Base-by-base conservation (phyloP, 2,797 vertebrate genomes). In the Coendou prehensilis region DNA sequence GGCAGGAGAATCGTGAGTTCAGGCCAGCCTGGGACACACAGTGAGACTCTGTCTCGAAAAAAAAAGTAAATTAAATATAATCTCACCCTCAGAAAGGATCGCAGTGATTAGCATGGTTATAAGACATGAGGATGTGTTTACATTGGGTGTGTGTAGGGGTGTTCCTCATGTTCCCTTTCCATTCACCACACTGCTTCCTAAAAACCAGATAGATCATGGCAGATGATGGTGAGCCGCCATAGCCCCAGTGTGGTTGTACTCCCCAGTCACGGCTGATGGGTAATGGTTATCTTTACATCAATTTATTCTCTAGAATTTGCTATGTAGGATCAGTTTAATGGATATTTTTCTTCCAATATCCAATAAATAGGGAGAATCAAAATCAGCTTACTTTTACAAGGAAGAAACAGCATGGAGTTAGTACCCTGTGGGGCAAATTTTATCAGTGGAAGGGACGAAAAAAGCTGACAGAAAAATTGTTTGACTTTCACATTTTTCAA, bases 281-380 rank as follows among this genome's bases (percentile, higher is more conserved):
- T 22, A 73, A 57, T 86, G 50, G 28, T 90, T 82, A 75, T 80
- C 28, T 80, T 95, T 83, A 73, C 57, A 91, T 80, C 64, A 92
- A 41, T 83, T 96, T 93, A 79, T 90, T 22, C 28, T 96, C 28
- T 85, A 47, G 83, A 8, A 93, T 86, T 82, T 93, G 61, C 59
- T 45, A 26, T 30, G 78, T n/a, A 50, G 63, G 13, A 88, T 84
- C 17, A 10, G 15, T 78, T 85, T 80, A 85, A 59, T 67, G 45
- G 73, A 79, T 81, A 5, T 26, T 85, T 96, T 89, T 56, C 37
- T 93, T 88, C 57, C 23, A 89, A 28, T 89, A 5, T n/a, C 4
- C 41, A 75, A 47, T 10, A 7, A 75, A 59, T 80, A 81, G 33
- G 9, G 57, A 63, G 23, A 75, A 75, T 89, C 50, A 89, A 92